Evolutionary conservation across 2,113 vertebrate species (phyloP).

Genomic region (Centropus bengalensis): DNA sequence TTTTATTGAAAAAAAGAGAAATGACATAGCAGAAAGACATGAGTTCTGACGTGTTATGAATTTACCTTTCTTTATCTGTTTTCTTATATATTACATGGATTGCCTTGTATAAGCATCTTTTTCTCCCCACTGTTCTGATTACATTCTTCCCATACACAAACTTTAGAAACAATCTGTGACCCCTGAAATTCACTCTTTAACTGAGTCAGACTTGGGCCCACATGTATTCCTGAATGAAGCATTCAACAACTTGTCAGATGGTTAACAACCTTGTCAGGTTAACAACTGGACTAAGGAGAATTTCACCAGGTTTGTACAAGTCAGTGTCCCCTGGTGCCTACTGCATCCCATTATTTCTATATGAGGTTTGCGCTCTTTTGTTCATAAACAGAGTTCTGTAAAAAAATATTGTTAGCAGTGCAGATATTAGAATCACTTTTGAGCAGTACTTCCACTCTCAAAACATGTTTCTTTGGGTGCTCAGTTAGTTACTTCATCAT

Average conservation of each 20-base stretch:
- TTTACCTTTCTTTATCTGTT: not conserved
- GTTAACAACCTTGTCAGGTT: too few relatives aligned
- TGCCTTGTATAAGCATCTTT: not conserved
- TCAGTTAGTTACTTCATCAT: not conserved
- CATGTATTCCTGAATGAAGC: fast-evolving
- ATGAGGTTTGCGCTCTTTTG: not conserved
- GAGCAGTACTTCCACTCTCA: not conserved
- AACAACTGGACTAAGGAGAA: not conserved
- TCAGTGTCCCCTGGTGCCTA: not conserved
- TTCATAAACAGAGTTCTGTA: not conserved
- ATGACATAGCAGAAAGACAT: not conserved
- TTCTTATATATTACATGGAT: not conserved
- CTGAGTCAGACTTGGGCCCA: not conserved
- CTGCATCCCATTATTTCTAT: not conserved
- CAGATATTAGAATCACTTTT: not conserved
- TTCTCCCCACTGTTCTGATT: not conserved
- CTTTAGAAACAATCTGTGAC: not conserved
- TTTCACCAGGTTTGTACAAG: not conserved
- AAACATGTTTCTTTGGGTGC: not conserved
- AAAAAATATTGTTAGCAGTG: not conserved
- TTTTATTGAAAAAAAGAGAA: not conserved
- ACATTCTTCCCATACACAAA: not conserved
- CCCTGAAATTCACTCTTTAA: not conserved
- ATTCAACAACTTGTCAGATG: not conserved
- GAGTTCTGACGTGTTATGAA: not conserved